These are phyloP conservation scores for Meloidogyne chitwoodi DNA, from an alignment of 1,140 invertebrate species.

Conservation along the genomic window DNA sequence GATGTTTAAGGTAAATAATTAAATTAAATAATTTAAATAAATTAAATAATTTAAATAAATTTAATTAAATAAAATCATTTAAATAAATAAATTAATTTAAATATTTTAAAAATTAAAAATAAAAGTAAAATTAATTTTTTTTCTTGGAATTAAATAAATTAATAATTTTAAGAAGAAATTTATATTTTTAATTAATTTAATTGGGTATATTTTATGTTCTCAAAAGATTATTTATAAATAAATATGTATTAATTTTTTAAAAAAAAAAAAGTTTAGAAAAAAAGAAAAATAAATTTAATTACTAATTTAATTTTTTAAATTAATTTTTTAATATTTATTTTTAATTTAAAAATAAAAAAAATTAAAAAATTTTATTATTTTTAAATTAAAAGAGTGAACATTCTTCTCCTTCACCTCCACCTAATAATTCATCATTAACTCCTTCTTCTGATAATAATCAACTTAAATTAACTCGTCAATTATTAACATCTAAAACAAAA, in stretches of 20 bases:
- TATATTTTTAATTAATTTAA: background rate
- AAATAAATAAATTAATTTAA: background rate
- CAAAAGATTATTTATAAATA: background rate
- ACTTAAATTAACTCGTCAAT: background rate
- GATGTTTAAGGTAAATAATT: constrained; percentile 46
- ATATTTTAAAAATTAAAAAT: no score
- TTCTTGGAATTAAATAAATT: no score
- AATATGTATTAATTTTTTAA: no score
- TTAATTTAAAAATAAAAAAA: no score
- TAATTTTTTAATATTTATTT: background rate
- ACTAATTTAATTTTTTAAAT: no score
- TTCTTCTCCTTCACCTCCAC: constrained; percentile 7
- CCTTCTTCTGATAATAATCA: background rate
- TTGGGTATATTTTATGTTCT: background rate
- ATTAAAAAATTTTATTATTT: background rate
- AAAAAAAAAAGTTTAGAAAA: no score
- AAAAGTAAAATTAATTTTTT: no score
- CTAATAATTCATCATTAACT: background rate
- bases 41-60: background rate
- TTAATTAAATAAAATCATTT: background rate
- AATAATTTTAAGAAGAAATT: background rate
- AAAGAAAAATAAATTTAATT: no score
- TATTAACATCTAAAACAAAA: background rate
- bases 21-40: background rate
- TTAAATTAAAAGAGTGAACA: background rate